Evolutionary conservation across 2,113 vertebrate genomes (phyloP).

Genomic region (Microcebus lehilahytsara): DNA sequence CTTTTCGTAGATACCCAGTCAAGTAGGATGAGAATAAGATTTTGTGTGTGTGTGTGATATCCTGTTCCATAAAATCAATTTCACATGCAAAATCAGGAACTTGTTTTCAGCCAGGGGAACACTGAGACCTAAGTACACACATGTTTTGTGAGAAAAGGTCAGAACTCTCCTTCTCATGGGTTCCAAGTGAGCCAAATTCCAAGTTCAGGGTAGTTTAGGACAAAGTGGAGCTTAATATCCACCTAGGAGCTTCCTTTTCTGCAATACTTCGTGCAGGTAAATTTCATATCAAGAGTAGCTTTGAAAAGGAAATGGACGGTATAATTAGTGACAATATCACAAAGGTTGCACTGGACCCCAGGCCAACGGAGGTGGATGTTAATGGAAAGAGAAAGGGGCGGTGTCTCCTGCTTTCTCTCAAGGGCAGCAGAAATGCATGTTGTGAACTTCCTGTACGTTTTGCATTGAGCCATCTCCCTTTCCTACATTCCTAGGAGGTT

Average conservation of each 20-base stretch:
- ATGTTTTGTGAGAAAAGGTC: background rate
- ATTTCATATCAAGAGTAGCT: background rate
- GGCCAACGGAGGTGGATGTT: accelerated
- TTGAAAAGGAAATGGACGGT: background rate
- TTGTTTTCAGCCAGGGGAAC: background rate
- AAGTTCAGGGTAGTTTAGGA: background rate
- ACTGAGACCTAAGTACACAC: background rate
- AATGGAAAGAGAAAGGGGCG: background rate
- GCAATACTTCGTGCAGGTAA: no score
- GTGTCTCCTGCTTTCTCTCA: background rate
- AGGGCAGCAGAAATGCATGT: background rate
- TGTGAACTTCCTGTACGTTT: background rate
- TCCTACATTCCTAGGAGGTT: background rate
- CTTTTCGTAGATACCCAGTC: background rate
- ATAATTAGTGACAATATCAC: no score
- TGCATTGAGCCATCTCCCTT: background rate
- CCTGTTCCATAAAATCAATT: background rate
- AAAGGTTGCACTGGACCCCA: no score
- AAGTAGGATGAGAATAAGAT: background rate
- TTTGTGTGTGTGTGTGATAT: background rate
- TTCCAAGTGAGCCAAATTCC: background rate
- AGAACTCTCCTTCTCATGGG: background rate
- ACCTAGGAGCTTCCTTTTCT: background rate
- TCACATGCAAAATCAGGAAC: background rate
- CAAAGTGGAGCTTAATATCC: background rate